Base-by-base conservation (phyloP, 2,113 vertebrate species). In the Scytalopus superciliaris region DNA sequence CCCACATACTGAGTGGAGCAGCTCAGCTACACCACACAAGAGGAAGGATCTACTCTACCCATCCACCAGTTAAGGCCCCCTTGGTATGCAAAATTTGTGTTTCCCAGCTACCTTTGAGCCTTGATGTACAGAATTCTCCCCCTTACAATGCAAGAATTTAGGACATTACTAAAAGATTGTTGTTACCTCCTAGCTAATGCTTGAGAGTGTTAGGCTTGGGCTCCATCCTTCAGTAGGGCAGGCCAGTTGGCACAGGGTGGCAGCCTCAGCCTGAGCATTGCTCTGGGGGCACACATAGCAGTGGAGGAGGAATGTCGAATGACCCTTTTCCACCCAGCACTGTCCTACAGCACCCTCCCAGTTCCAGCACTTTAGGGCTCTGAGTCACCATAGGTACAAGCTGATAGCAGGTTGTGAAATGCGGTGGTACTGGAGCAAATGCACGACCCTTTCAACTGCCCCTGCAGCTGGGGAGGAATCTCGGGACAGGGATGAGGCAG, bases 81-180 rank as follows among this genome's bases (percentile, higher is more conserved):
- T 88, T 88, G 79, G 82, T 77, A 86, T 88, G 68, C 79, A 92
- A 77, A 96, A 78, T 60, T 80, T 67, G 50, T 56, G 21, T 57
- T 73, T 80, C 35, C 45, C 67, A 85, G 42, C 35, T 53, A 80
- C 39, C 59, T 93, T 73, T 88, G 42, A 88, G 83, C 42, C 56
- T 78, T 84, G 73, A 53, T 40, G 45, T 56, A 81, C 11, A 81
- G 76, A 95, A 81, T 49, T 72, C n/a, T 72, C 23, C 68, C 72
- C 56, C 90, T 94, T 80, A 84, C 47, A 86, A 64, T 84, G 56
- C 79, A 94, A 90, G 88, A 89, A 90, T 89, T 89, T 84, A 92
- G 60, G 60, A 67, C 83, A 39, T 37, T 47, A 63, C n/a, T 88
- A 63, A 86, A 86, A 59, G 39, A 53, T 57, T 28, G 7, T 14